A percentile compares a stretch with the other conserved stretches of the same genome.
Evolutionary conservation across 2,113 vertebrate species (phyloP).

Genomic region (Saccopteryx leptura): DNA sequence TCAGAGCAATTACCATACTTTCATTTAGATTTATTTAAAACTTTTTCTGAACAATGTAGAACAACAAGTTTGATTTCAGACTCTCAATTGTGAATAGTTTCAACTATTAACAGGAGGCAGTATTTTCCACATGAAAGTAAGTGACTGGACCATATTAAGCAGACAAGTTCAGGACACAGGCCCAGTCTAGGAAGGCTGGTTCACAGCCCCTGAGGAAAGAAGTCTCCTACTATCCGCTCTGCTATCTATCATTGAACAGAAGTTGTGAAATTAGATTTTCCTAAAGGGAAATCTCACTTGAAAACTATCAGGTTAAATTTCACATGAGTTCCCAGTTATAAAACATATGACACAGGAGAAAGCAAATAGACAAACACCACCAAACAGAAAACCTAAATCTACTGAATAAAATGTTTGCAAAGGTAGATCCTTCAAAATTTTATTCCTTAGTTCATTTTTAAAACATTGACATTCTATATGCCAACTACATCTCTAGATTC

Average conservation of each 20-base stretch:
- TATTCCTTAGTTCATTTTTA: too few species aligned
- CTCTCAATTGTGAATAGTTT: slow-evolving; percentile 50
- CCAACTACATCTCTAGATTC: too few species aligned
- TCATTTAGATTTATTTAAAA: background rate
- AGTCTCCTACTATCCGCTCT: background rate
- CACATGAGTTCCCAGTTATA: background rate
- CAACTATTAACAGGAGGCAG: slow-evolving; percentile 51
- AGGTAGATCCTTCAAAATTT: too few species aligned
- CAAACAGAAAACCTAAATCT: background rate
- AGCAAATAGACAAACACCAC: background rate
- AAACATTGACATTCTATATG: too few species aligned
- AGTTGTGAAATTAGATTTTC: background rate
- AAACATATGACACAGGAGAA: background rate
- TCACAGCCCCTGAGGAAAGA: background rate
- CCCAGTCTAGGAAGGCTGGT: background rate
- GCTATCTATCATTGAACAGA: background rate
- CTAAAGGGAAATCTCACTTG: slow-evolving; percentile 27
- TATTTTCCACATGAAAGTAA: slow-evolving; percentile 45
- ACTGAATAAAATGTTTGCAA: too few species aligned
- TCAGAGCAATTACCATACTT: slow-evolving; percentile 21
- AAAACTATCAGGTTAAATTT: background rate
- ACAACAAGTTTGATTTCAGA: slow-evolving; percentile 55
- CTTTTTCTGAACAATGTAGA: slow-evolving; percentile 49
- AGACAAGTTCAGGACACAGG: slow-evolving; percentile 36
- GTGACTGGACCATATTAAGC: background rate